Percentiles rank a stretch among this genome's conserved stretches.
Conservation (phyloP, 2,888 invertebrate genomes). For the Dione vanillae region DNA sequence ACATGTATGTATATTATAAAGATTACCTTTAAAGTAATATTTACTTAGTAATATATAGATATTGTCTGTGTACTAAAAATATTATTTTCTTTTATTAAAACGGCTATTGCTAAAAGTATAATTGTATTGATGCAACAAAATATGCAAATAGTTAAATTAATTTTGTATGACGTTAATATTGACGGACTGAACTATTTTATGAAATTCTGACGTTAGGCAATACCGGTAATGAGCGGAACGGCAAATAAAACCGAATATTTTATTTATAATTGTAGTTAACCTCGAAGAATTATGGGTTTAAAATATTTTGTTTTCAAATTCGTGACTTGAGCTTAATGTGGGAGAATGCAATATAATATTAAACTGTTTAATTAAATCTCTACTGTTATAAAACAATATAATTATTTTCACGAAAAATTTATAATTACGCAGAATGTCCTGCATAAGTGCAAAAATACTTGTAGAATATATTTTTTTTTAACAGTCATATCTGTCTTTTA, state of each 20-base stretch:
- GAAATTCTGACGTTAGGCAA: constrained; percentile 45
- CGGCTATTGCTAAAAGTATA: constrained; percentile 25
- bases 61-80: neutral
- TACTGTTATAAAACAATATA: no score
- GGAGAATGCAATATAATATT: no score
- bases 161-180: constrained; percentile 34
- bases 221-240: constrained; percentile 46
- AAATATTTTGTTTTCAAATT: constrained; percentile 6
- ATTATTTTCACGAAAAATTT: no score
- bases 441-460: neutral
- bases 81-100: constrained; percentile 9
- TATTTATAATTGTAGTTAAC: constrained; percentile 35
- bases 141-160: constrained; percentile 39
- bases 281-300: constrained; percentile 32
- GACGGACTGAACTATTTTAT: constrained; percentile 36
- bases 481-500: no score
- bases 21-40: no score
- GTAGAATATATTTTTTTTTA: no score
- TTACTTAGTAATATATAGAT: no score
- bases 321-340: neutral
- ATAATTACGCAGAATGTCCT: no score
- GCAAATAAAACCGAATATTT: constrained; percentile 36
- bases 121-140: constrained; percentile 35
- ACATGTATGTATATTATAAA: no score
- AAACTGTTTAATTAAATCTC: no score